Evolutionary conservation across 2,113 vertebrate species (phyloP).

Genomic region (Scolopax mira): DNA sequence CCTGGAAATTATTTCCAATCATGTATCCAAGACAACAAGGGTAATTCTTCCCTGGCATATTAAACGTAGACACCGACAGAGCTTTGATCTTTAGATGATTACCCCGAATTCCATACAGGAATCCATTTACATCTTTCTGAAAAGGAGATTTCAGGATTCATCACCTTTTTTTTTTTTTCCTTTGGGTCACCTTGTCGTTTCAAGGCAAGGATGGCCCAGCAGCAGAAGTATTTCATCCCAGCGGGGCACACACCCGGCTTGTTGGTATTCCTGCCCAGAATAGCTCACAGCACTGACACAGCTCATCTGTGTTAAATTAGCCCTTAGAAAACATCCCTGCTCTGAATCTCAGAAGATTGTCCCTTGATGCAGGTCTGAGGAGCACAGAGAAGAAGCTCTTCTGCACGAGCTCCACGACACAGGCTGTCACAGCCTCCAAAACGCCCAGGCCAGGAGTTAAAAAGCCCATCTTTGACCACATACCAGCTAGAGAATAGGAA

Average conservation of each 20-base stretch:
- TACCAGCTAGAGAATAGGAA: background rate
- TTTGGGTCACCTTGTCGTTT: background rate
- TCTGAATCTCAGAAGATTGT: background rate
- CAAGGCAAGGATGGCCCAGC: background rate
- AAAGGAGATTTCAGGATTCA: background rate
- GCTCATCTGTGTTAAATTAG: slow-evolving; percentile 26
- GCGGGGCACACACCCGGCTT: background rate
- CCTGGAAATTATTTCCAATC: background rate
- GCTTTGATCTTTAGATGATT: background rate
- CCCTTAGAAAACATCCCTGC: background rate
- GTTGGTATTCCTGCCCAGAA: slow-evolving; percentile 12
- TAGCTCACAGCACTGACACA: background rate
- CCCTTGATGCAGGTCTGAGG: background rate
- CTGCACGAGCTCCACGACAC: background rate
- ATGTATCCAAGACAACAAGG: slow-evolving; percentile 56
- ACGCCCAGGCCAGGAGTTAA: fast-evolving
- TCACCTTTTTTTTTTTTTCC: background rate
- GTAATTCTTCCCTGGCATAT: background rate
- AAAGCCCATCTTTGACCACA: background rate
- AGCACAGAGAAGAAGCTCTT: background rate
- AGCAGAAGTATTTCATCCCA: slow-evolving; percentile 10
- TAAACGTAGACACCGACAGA: background rate
- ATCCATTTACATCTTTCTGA: background rate
- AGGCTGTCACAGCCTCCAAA: background rate
- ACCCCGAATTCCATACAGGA: background rate